phyloP scores from a whole-genome alignment of 2,113 vertebrate genomes.

The Seriola rivoliana region DNA sequence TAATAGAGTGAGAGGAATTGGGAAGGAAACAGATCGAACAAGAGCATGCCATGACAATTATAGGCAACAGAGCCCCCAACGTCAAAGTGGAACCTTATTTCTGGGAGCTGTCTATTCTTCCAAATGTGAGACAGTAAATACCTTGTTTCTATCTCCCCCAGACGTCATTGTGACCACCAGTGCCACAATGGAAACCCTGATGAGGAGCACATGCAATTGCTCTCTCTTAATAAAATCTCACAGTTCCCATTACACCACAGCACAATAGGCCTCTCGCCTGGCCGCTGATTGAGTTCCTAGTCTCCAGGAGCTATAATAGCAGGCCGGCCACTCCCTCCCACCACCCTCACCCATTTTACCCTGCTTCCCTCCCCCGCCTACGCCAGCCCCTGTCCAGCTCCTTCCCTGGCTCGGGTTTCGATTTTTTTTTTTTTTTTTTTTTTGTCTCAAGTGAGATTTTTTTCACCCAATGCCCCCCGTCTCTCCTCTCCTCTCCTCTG shows the following conservation, averaged over 20 bases:
- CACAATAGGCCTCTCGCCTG: conserved; percentile 83
- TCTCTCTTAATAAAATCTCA: conserved; percentile 88
- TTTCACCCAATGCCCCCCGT: conserved; percentile 5
- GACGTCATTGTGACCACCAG: conserved; percentile 81
- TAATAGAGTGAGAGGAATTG: conserved; percentile 61
- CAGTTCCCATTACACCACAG: conserved; percentile 84
- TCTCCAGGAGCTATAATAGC: conserved; percentile 79
- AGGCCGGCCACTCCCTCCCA: conserved; percentile 52
- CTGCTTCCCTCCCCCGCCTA: conserved; percentile 20
- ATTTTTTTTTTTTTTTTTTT: not conserved
- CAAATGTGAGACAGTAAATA: conserved; percentile 82
- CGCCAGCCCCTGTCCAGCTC: conserved; percentile 21
- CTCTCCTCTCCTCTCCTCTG: not conserved
- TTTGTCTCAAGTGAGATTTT: conserved; percentile 32
- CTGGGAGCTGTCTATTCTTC: conserved; percentile 78
- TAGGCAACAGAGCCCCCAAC: conserved; percentile 63
- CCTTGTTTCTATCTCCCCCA: conserved; percentile 79
- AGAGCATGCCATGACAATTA: conserved; percentile 79
- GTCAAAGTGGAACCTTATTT: conserved; percentile 76
- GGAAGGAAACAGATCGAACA: conserved; percentile 64
- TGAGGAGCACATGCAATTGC: conserved; percentile 87
- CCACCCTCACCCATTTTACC: conserved; percentile 43
- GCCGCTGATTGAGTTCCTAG: conserved; percentile 86
- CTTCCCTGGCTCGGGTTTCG: not conserved
- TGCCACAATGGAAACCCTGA: conserved; percentile 83